A percentile compares a stretch with the other conserved stretches of the same genome.
These are phyloP conservation scores for Lycorma delicatula DNA, from an alignment of 1,140 invertebrate species.

Conservation along the genomic window DNA sequence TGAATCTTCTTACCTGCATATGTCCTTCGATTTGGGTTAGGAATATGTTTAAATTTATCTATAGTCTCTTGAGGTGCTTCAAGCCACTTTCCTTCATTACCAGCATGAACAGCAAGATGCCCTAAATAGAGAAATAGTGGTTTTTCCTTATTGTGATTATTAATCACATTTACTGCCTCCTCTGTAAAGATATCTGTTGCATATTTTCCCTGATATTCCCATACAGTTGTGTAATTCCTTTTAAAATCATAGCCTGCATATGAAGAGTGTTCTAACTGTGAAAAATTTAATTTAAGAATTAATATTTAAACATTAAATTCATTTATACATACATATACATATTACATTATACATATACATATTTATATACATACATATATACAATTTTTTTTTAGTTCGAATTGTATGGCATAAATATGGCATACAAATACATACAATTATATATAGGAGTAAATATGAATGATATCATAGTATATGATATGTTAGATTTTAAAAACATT, in stretches of 20 bases:
- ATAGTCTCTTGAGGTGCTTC: constrained; percentile 54
- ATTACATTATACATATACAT: too few species aligned
- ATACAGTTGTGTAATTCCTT: constrained; percentile 45
- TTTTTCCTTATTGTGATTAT: constrained; percentile 43
- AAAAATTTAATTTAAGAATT: too few species aligned
- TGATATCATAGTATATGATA: too few species aligned
- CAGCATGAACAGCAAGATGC: constrained; percentile 56
- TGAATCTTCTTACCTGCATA: constrained; percentile 57
- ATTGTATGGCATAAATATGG: too few species aligned
- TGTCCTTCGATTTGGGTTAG: constrained; percentile 50
- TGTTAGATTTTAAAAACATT: too few species aligned
- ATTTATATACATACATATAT: too few species aligned
- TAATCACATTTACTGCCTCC: constrained; percentile 49
- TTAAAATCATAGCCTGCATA: constrained; percentile 44
- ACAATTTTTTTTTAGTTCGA: too few species aligned
- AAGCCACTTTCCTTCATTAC: constrained; percentile 45
- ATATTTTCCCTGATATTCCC: constrained; percentile 51
- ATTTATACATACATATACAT: too few species aligned
- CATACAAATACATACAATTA: too few species aligned
- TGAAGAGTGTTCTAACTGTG: too few species aligned
- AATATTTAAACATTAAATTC: too few species aligned
- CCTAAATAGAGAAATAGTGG: constrained; percentile 61
- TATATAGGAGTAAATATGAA: too few species aligned
- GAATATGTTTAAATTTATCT: constrained; percentile 52
- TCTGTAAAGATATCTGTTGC: constrained; percentile 59